Evolutionary conservation across 2,888 invertebrate species (phyloP), one percentile per base, ranked within the genome.

Genomic region (Eucera pruinosa): DNA sequence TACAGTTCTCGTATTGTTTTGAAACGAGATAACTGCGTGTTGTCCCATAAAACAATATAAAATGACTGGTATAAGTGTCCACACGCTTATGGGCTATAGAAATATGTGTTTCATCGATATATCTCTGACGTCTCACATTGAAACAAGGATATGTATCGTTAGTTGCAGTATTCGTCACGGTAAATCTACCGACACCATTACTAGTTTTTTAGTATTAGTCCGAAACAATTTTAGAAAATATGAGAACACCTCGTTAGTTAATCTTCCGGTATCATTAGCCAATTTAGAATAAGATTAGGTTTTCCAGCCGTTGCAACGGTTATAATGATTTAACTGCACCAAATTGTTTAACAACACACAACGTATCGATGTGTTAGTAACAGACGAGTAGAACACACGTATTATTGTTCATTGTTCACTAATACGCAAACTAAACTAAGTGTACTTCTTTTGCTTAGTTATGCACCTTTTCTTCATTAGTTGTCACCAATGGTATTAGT

Each of bases 131-230:
- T 67, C 78, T 58, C 74, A 45, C 60, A 60, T 58, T 73, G 67
- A 72, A 74, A 55, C 55, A 70, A 67, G 43, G 50, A 67, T 62
- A 72, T 77, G 72, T 80, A 82, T 74, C 70, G 61, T 39, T 84
- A 72, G 73, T 73, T 74, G 55, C 84, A 84, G 84, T 84, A 84
- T 84, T 84, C 68, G 47, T 79, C 78, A 55, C 58, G 72, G 68
- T 81, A 66, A 77, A 58, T 55, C 58, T 81, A 65, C 54, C 62
- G 70, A 69, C 52, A 72, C 58, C 71, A 54, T 75, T 75, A 57
- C 73, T 84, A 81, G 72, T 76, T 33, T 52, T 82, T 69, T 84
- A 84, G 84, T 84, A 84, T 84, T 84, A 82, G 70, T 75, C 57
- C 36, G 47, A 65, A 72, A 75, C 43, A 78, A 57, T 66, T 80